Percentiles rank a stretch among this genome's conserved stretches.
Evolutionary conservation across 2,113 vertebrate genomes (phyloP).

Genomic region (Sterna hirundo): DNA sequence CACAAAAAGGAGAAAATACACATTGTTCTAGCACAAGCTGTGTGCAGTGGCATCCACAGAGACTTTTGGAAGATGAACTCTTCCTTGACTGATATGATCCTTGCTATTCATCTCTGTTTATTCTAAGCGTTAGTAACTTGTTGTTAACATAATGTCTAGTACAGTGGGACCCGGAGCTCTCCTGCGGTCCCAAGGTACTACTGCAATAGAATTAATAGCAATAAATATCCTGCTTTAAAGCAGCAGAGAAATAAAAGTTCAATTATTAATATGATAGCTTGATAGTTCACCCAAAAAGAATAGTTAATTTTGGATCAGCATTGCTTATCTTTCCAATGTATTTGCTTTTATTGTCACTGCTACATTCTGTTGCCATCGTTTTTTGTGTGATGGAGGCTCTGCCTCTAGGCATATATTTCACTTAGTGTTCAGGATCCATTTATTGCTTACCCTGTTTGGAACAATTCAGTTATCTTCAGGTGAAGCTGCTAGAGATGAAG

Average conservation of each 20-base stretch:
- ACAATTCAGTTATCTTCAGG: not conserved
- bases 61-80: constrained; percentile 72
- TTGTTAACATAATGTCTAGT: not conserved
- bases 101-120: constrained; percentile 46
- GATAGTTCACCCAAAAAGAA: not conserved
- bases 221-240: not conserved
- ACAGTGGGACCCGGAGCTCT: not conserved
- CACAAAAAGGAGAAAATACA: constrained; percentile 71
- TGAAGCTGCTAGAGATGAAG: not conserved
- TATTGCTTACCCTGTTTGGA: not conserved
- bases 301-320: not conserved
- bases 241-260: constrained; percentile 55
- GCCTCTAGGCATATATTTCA: not conserved
- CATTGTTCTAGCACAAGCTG: constrained; percentile 66
- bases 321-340: not conserved
- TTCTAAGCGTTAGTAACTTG: constrained; percentile 27
- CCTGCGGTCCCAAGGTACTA: not conserved
- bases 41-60: constrained; percentile 66
- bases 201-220: not conserved
- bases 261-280: not conserved
- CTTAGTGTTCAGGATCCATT: not conserved
- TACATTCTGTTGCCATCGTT: not conserved
- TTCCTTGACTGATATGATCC: constrained; percentile 49
- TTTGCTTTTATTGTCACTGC: constrained; percentile 11
- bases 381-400: not conserved